Percentiles rank a stretch among this genome's conserved stretches.
Evolutionary conservation across 1,140 invertebrate species (phyloP).

Genomic region (Rhizoglyphus robini): DNA sequence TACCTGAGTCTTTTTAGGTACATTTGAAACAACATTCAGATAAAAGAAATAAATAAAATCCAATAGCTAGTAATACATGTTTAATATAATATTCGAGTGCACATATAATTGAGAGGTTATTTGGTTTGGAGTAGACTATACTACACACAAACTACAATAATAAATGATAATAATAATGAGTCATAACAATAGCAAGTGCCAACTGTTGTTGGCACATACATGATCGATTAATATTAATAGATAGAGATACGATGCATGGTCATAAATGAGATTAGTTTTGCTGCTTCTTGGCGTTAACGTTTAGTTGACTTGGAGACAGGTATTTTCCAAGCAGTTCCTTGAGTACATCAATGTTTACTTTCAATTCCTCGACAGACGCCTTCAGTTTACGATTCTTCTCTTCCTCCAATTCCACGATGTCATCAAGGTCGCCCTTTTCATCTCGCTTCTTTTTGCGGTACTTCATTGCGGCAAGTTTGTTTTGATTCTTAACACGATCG

Average conservation of each 20-base stretch:
- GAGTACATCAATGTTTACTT: background rate
- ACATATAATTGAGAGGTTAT: too few relatives aligned
- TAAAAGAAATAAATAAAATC: too few relatives aligned
- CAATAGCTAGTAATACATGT: too few relatives aligned
- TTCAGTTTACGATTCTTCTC: background rate
- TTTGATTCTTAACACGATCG: conserved; percentile 4
- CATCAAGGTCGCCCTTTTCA: background rate
- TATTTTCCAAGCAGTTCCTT: background rate
- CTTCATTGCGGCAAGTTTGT: background rate
- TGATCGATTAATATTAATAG: background rate
- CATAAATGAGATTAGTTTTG: background rate
- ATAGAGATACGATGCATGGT: background rate
- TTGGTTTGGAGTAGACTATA: too few relatives aligned
- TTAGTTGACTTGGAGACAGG: background rate
- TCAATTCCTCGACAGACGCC: background rate
- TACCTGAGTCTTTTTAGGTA: too few relatives aligned
- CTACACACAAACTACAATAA: background rate
- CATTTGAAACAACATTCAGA: too few relatives aligned
- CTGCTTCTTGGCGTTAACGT: background rate
- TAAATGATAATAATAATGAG: background rate
- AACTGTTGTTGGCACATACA: too few relatives aligned
- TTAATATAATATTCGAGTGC: too few relatives aligned
- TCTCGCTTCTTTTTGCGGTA: conserved; percentile 1
- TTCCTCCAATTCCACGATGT: background rate
- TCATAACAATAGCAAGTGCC: too few relatives aligned